Evolutionary conservation across 2,888 invertebrate genomes (phyloP).

Genomic region (Thumatha senex): DNA sequence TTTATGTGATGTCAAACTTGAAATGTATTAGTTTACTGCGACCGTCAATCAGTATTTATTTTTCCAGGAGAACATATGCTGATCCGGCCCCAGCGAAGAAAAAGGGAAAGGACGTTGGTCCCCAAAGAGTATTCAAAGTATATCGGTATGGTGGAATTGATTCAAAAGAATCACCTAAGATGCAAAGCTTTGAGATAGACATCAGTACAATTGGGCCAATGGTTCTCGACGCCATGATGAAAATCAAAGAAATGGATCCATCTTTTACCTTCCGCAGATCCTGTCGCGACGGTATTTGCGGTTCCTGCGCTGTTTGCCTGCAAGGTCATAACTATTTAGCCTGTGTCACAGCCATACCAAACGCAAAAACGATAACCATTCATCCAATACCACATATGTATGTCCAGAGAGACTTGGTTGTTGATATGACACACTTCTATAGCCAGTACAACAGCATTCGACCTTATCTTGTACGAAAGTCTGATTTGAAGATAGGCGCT

Average conservation of each 20-base stretch:
- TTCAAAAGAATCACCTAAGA: conserved; percentile 48
- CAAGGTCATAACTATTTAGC: conserved; percentile 88
- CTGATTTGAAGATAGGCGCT: conserved; percentile 62
- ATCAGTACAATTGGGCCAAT: conserved; percentile 61
- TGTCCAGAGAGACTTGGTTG: conserved; percentile 87
- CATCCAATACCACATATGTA: conserved; percentile 93
- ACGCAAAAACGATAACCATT: conserved; percentile 81
- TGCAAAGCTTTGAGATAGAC: conserved; percentile 61
- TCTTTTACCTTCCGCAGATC: conserved; percentile 85
- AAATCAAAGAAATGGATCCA: conserved; percentile 86
- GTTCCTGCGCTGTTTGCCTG: conserved; percentile 89
- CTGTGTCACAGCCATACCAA: conserved; percentile 81
- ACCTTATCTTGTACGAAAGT: conserved; percentile 86
- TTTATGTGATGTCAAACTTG: background rate
- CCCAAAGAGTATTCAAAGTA: conserved; percentile 48
- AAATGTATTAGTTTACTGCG: background rate
- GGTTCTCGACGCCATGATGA: conserved; percentile 87
- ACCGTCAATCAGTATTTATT: background rate
- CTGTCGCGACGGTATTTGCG: conserved; percentile 91
- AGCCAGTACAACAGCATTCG: conserved; percentile 87
- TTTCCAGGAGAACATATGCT: conserved; percentile 12
- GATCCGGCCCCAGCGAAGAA: background rate
- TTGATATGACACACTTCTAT: conserved; percentile 90
- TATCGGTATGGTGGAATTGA: conserved; percentile 62
- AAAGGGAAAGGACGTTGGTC: conserved; percentile 11